A percentile compares a stretch with the other conserved stretches of the same genome.
Conservation (phyloP, 2,888 invertebrate species). For the Drosophila cognata region DNA sequence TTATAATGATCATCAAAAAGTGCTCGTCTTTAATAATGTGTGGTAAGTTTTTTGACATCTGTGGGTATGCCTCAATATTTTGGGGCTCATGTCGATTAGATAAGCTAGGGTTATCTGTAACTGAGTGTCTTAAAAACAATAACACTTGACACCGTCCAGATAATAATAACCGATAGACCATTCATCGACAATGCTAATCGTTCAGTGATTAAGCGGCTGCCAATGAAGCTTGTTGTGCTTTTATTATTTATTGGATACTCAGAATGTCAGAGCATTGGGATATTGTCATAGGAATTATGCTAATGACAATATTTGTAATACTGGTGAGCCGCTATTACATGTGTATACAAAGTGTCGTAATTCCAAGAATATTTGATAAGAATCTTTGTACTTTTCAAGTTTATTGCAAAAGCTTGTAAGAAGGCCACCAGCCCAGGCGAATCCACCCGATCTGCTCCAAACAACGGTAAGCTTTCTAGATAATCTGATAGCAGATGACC, state of each 20-base stretch:
- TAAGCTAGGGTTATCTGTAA: constrained; percentile 1
- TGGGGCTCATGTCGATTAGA: constrained; percentile 16
- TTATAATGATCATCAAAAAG: neutral
- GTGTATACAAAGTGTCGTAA: neutral
- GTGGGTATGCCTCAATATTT: neutral
- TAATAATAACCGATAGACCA: constrained; percentile 10
- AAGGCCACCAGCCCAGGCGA: neutral
- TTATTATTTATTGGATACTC: constrained; percentile 4
- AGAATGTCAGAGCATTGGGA: constrained; percentile 18
- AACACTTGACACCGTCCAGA: constrained; percentile 6
- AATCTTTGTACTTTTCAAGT: constrained; percentile 19
- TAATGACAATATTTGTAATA: constrained; percentile 7
- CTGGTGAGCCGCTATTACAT: constrained; percentile 28
- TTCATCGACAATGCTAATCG: constrained; percentile 8
- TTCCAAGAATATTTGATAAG: neutral
- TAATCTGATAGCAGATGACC: neutral
- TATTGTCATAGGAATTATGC: neutral
- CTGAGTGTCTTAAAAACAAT: neutral
- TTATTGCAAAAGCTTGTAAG: constrained; percentile 10
- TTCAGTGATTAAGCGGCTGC: constrained; percentile 29
- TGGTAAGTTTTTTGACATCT: constrained; percentile 5
- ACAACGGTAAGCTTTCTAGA: constrained; percentile 23
- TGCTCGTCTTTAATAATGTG: no score
- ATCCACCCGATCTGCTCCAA: neutral
- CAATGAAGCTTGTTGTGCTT: constrained; percentile 23